Evolutionary conservation across 2,113 vertebrate species (phyloP).

Genomic region (Amblyornis subalaris): DNA sequence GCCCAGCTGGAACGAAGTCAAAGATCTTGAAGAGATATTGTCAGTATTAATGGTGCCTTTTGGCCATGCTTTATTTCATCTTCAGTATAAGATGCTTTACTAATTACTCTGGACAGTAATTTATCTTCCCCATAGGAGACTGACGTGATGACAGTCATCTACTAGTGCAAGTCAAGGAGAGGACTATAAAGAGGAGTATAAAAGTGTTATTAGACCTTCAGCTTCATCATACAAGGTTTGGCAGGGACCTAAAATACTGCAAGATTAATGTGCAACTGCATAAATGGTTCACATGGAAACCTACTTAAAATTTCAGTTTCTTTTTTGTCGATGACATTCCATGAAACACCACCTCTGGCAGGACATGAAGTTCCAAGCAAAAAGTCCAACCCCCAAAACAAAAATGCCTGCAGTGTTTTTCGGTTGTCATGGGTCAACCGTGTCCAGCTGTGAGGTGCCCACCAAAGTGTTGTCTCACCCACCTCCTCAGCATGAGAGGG

Average conservation of each 20-base stretch:
- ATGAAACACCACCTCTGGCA: not conserved
- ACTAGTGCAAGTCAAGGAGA: not conserved
- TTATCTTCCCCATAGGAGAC: not conserved
- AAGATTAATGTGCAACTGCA: not conserved
- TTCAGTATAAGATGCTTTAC: not conserved
- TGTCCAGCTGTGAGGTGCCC: not conserved
- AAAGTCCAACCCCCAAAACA: fast-evolving
- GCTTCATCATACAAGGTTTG: not conserved
- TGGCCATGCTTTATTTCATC: not conserved
- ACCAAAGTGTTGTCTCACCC: not conserved
- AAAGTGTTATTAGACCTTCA: not conserved
- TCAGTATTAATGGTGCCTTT: not conserved
- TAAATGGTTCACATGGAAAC: not conserved
- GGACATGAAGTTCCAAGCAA: not conserved
- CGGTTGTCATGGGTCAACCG: not conserved
- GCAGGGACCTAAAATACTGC: not conserved
- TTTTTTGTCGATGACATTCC: not conserved
- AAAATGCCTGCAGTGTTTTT: not conserved
- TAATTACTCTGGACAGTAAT: not conserved
- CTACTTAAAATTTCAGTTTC: not conserved
- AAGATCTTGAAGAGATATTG: not conserved
- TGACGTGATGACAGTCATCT: not conserved
- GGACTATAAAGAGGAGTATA: not conserved
- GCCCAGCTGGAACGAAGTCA: not conserved
- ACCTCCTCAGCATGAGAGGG: not conserved